Conservation (phyloP, 2,888 invertebrate species). For the Noctua fimbriata region DNA sequence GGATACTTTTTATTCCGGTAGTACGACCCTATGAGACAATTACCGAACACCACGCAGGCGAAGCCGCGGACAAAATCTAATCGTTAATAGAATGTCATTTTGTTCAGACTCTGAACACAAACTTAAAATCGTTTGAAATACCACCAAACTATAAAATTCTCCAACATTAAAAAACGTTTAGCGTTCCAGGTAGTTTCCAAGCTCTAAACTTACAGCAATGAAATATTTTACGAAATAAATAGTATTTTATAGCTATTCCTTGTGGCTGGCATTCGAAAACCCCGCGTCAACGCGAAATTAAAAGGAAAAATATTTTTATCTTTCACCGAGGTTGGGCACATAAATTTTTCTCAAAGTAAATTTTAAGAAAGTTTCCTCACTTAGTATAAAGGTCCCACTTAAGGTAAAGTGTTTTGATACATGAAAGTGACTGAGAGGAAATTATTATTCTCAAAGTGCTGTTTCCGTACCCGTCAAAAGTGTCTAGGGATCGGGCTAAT, state of each 20-base stretch:
- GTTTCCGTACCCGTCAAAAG: constrained; percentile 9
- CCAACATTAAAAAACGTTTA: constrained; percentile 1
- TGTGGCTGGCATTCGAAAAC: constrained; percentile 21
- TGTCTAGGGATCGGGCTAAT: background rate
- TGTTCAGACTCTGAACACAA: background rate
- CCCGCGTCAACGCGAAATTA: constrained; percentile 23
- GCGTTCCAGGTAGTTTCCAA: constrained; percentile 1
- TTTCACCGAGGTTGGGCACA: constrained; percentile 20
- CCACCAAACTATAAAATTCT: background rate
- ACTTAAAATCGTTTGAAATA: background rate
- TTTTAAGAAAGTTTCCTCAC: constrained; percentile 50
- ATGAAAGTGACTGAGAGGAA: constrained; percentile 41
- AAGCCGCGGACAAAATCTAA: too few species aligned
- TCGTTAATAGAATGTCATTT: too few species aligned
- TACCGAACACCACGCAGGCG: too few species aligned
- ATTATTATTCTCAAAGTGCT: constrained; percentile 26
- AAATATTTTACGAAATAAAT: constrained; percentile 38
- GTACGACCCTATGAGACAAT: too few species aligned
- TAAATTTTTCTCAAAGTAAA: constrained; percentile 42
- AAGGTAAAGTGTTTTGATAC: constrained; percentile 52
- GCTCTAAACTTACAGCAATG: constrained; percentile 18
- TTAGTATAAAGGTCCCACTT: constrained; percentile 49
- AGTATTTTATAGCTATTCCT: constrained; percentile 14
- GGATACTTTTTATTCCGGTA: too few species aligned
- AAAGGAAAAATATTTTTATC: constrained; percentile 47